A percentile compares a stretch with the other conserved stretches of the same genome.
phyloP scores from a whole-genome alignment of 2,888 invertebrate species.

The Ferrisia virgata region DNA sequence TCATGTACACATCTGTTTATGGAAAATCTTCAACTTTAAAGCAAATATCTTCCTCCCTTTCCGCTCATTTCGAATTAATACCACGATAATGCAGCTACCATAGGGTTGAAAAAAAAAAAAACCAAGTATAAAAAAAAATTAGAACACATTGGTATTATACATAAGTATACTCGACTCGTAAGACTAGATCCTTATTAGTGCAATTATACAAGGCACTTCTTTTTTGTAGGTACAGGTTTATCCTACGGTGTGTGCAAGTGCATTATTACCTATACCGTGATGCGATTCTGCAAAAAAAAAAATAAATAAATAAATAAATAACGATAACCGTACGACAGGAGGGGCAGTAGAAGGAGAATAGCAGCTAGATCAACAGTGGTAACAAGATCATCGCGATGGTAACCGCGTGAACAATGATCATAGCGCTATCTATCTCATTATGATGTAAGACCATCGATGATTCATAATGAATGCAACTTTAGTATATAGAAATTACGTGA shows the following conservation, averaged over 20 bases:
- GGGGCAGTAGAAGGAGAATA: not conserved
- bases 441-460: constrained; percentile 44
- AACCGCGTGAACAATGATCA: constrained; percentile 31
- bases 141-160: constrained; percentile 30
- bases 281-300: too few species aligned
- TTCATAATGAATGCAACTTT: constrained; percentile 33
- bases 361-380: constrained; percentile 20
- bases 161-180: constrained; percentile 30
- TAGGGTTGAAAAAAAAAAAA: constrained; percentile 4
- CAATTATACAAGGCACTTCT: constrained; percentile 33
- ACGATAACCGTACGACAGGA: not conserved
- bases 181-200: constrained; percentile 41
- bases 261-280: too few species aligned
- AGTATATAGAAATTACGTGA: constrained; percentile 43
- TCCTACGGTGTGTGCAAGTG: not conserved
- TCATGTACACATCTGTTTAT: too few species aligned
- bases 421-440: constrained; percentile 42
- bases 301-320: too few species aligned
- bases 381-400: constrained; percentile 38
- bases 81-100: not conserved
- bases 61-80: not conserved
- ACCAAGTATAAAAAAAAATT: not conserved
- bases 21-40: not conserved
- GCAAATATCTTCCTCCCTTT: not conserved
- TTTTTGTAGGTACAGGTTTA: constrained; percentile 2